These are phyloP conservation scores for Bibio marci DNA, from an alignment of 2,888 invertebrate genomes.

Conservation along the genomic window DNA sequence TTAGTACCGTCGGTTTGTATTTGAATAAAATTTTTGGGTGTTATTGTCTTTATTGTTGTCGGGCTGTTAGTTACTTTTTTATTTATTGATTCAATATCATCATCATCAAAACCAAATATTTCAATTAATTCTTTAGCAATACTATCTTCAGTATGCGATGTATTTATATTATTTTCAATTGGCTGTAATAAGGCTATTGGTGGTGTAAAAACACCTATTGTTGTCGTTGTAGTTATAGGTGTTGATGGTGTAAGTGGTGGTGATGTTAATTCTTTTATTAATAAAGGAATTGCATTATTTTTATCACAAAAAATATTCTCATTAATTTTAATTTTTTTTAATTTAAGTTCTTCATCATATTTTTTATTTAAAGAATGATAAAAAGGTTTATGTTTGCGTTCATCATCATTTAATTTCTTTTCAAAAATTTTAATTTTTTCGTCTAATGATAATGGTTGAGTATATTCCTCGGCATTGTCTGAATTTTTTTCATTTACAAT, in stretches of 20 bases:
- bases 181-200: neutral
- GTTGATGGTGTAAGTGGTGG: neutral
- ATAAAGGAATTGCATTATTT: neutral
- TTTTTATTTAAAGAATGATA: no score
- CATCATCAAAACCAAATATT: conserved; percentile 19
- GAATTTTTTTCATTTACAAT: no score
- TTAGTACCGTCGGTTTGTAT: neutral
- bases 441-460: neutral
- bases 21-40: neutral
- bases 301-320: neutral
- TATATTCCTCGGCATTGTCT: no score
- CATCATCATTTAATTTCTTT: neutral
- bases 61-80: no score
- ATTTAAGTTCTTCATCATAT: no score
- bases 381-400: no score
- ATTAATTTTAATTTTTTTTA: no score
- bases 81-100: no score
- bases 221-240: no score
- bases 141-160: conserved; percentile 13
- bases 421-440: conserved; percentile 1
- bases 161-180: neutral
- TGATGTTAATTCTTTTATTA: neutral
- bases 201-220: neutral
- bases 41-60: no score
- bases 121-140: conserved; percentile 19